Conservation (phyloP, 1,140 invertebrate genomes). For the Temnothorax longispinosus region DNA sequence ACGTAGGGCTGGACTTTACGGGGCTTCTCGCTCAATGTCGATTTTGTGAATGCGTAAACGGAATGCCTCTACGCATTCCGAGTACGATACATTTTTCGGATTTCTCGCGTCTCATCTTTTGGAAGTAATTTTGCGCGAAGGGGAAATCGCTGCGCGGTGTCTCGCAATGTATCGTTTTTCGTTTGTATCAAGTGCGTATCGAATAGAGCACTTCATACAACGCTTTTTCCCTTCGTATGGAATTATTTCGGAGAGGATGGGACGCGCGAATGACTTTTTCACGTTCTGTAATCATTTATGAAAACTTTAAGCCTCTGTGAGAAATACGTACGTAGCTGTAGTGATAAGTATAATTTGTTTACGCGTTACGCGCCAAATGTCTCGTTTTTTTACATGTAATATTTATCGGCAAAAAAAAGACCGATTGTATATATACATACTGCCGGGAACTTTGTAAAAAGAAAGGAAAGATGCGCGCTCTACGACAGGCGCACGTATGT, state of each 20-base stretch:
- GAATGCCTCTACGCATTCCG: background rate
- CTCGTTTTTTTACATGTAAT: constrained; percentile 37
- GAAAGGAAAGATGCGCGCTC: background rate
- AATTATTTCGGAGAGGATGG: background rate
- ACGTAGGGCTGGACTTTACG: background rate
- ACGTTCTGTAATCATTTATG: background rate
- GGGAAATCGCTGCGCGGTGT: background rate
- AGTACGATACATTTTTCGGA: background rate
- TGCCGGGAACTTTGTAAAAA: constrained; percentile 11
- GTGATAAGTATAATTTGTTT: constrained; percentile 29
- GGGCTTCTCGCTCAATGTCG: background rate
- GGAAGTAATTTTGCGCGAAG: background rate
- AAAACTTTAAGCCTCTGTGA: constrained; percentile 42
- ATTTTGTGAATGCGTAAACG: background rate
- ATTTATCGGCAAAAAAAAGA: background rate
- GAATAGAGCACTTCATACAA: background rate
- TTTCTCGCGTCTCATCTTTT: background rate
- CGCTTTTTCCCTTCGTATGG: background rate
- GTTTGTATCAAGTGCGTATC: constrained; percentile 25
- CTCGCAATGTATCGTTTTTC: constrained; percentile 6
- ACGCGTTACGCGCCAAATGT: constrained; percentile 23
- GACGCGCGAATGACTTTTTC: background rate
- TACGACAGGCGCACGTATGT: background rate
- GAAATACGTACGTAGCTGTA: constrained; percentile 61
- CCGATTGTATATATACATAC: constrained; percentile 26